These are phyloP conservation scores for Drosophila acutilabella DNA, from an alignment of 2,888 invertebrate genomes.

Conservation along the genomic window DNA sequence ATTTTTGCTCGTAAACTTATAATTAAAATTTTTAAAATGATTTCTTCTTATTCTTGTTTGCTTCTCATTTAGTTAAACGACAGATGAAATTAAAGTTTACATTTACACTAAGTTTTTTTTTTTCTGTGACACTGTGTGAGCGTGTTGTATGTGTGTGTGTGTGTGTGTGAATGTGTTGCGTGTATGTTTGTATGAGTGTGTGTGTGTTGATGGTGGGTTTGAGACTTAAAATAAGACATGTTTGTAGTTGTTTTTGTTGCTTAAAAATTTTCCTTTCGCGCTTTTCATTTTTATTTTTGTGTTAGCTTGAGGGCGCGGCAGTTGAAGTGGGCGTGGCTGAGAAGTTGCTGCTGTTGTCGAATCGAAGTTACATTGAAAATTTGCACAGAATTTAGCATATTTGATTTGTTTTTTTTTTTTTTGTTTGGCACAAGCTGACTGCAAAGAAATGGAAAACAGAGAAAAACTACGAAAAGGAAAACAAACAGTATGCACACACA, in stretches of 20 bases:
- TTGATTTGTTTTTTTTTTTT: constrained; percentile 45
- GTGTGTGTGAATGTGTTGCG: constrained; percentile 22
- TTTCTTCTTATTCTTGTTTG: constrained; percentile 26
- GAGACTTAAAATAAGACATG: constrained; percentile 62
- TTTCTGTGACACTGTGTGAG: constrained; percentile 48
- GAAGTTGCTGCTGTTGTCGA: constrained; percentile 30
- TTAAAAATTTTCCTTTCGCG: constrained; percentile 6
- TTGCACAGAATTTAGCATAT: constrained; percentile 59
- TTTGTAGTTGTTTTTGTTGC: constrained; percentile 12
- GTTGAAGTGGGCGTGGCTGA: not conserved
- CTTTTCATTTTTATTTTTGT: constrained; percentile 15
- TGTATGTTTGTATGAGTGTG: constrained; percentile 16
- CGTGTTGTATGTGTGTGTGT: no score
- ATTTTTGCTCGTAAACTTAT: constrained; percentile 54
- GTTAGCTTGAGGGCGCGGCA: constrained; percentile 1
- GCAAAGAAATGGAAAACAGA: constrained; percentile 25
- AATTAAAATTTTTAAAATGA: constrained; percentile 68
- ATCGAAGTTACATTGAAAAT: constrained; percentile 56
- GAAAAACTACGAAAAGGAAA: constrained; percentile 21
- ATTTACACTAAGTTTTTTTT: constrained; percentile 61
- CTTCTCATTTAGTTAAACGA: constrained; percentile 49
- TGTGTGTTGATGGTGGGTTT: constrained; percentile 47
- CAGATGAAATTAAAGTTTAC: constrained; percentile 61
- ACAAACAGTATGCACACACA: constrained; percentile 35
- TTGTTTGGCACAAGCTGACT: constrained; percentile 77